Conservation (phyloP, 1,140 invertebrate species). For the Drosophila melanogaster region DNA sequence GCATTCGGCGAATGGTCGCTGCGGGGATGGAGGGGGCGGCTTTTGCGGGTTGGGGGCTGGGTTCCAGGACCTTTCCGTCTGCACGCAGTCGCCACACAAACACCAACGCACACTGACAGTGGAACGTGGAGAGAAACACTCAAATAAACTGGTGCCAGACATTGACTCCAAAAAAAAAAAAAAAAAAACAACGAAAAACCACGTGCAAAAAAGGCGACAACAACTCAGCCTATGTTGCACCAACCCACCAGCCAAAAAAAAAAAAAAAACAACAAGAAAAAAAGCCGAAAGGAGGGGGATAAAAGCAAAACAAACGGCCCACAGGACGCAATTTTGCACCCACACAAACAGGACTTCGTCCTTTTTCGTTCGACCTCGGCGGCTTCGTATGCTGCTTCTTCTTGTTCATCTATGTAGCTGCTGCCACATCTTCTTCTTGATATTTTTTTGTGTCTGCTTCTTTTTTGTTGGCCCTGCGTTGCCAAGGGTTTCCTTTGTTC, state of each 20-base stretch:
- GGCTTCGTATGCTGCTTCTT: conserved; percentile 30
- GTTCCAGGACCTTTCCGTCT: conserved; percentile 46
- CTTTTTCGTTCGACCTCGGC: conserved; percentile 35
- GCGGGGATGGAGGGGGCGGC: not conserved
- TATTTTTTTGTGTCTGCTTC: conserved; percentile 59
- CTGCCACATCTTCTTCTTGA: conserved; percentile 34
- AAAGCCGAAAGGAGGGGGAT: not conserved
- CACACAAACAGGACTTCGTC: conserved; percentile 44
- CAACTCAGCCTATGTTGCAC: conserved; percentile 34
- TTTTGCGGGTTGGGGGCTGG: not conserved
- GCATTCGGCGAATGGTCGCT: conserved; percentile 8
- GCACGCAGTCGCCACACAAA: conserved; percentile 72
- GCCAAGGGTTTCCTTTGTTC: conserved; percentile 84
- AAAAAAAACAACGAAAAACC: conserved; percentile 10
- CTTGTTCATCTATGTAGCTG: conserved; percentile 13
- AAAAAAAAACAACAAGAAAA: conserved; percentile 1
- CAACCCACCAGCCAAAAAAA: conserved; percentile 15
- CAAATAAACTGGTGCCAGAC: conserved; percentile 69
- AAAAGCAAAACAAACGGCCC: conserved; percentile 14
- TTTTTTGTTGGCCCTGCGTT: conserved; percentile 78
- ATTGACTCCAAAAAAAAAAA: conserved; percentile 70
- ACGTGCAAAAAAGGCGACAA: conserved; percentile 50
- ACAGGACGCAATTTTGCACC: conserved; percentile 52
- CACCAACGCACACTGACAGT: conserved; percentile 27
- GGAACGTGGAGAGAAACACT: conserved; percentile 41